A percentile compares a stretch with the other conserved stretches of the same genome.
Conservation (phyloP, 2,113 vertebrate genomes). For the Prionailurus bengalensis region DNA sequence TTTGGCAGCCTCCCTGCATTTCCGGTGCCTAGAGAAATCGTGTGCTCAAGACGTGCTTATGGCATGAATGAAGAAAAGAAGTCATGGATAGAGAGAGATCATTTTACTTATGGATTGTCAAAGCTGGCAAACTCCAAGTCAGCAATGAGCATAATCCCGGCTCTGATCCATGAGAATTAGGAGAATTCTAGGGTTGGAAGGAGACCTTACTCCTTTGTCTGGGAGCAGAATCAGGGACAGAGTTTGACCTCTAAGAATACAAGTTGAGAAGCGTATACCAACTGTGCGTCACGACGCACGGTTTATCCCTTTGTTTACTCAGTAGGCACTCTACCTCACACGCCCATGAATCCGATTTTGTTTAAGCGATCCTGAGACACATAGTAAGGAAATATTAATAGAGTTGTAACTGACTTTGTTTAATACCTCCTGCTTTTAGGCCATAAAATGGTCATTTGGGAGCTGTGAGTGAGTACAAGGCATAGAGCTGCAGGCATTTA, state of each 20-base stretch:
- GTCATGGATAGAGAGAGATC: not conserved
- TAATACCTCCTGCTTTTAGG: constrained; percentile 27
- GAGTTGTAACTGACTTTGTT: not conserved
- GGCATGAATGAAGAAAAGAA: not conserved
- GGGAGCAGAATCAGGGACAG: not conserved
- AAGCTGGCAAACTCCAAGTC: not conserved
- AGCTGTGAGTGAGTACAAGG: not conserved
- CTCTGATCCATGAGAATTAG: not conserved
- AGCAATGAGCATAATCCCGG: not conserved
- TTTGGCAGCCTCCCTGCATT: not conserved
- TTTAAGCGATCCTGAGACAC: not conserved
- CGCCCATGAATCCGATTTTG: not conserved
- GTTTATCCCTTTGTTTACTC: not conserved
- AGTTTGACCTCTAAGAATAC: not conserved
- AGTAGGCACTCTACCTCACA: not conserved
- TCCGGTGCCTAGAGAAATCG: constrained; percentile 1
- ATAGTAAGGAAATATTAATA: not conserved
- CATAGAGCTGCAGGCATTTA: constrained; percentile 1
- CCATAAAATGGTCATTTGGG: constrained; percentile 2
- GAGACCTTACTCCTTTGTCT: not conserved
- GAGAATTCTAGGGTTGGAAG: not conserved
- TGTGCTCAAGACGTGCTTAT: constrained; percentile 17
- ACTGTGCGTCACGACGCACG: not conserved
- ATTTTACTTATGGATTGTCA: not conserved
- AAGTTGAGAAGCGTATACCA: not conserved